Evolutionary conservation across 2,797 vertebrate genomes (phyloP), one percentile per base, ranked within the genome.

Genomic region (Nannoperca australis): DNA sequence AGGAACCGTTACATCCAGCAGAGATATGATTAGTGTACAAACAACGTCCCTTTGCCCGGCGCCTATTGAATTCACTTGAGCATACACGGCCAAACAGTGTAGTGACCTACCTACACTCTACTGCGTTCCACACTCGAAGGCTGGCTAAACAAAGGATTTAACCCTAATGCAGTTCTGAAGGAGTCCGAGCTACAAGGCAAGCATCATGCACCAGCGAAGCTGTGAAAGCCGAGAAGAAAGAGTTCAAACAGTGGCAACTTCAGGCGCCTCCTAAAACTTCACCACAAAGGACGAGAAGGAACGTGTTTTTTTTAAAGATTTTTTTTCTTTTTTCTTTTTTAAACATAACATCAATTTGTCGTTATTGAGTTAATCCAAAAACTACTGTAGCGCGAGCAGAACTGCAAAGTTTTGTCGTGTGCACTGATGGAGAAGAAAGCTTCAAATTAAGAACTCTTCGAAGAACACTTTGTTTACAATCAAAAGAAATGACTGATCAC

Each of bases 201-300:
- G 89, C 91, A 70, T 91, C 91, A 94, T 93, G 90, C 93, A 92
- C 82, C 80, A 85, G 83, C 81, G 53, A 87, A 86, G 85, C 82
- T 70, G 83, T 79, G 73, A 87, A 79, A 87, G 85, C 81, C 68
- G 17, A 87, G 73, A 64, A 74, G 74, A 81, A 83, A 83, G 30
- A 83, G 55, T 68, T 76, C 58, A 80, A 56, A 86, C 49, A 65
- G 78, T 64, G 85, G 73, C 64, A 42, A 79, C 85, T 84, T 83
- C 72, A 84, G 76, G 85, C 77, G 34, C 83, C 77, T 85, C 79
- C 86, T 83, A 89, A 88, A 87, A 87, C 73, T 40, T 85, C 84
- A 86, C 76, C 81, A 90, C 83, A 36, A 78, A 81, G 68, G 60
- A 88, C 79, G 27, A 71, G 65, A 70, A 81, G 55, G 66, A 82